Evolutionary conservation across 2,888 invertebrate species (phyloP).

Genomic region (Cosmopolites sordidus): DNA sequence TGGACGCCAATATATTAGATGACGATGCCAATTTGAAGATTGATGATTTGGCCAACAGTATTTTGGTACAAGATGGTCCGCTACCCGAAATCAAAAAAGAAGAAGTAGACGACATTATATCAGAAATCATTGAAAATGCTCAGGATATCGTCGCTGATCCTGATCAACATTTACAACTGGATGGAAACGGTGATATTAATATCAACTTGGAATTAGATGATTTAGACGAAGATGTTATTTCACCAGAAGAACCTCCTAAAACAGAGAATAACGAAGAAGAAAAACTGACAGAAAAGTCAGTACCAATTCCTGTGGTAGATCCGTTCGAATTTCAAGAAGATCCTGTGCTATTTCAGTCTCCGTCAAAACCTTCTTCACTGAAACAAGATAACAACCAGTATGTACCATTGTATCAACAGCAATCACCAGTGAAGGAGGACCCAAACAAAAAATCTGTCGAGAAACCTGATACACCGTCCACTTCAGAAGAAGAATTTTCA

Average conservation of each 20-base stretch:
- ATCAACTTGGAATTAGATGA: constrained; percentile 45
- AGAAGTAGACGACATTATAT: constrained; percentile 54
- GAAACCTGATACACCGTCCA: neutral
- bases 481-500: constrained; percentile 4
- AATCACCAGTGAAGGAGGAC: constrained; percentile 15
- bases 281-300: neutral
- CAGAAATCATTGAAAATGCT: constrained; percentile 54
- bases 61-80: constrained; percentile 49
- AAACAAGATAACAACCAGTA: constrained; percentile 29
- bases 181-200: constrained; percentile 46
- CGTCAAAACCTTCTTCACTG: constrained; percentile 31
- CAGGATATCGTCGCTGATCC: constrained; percentile 47
- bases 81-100: constrained; percentile 53
- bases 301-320: constrained; percentile 35
- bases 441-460: constrained; percentile 8
- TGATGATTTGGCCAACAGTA: constrained; percentile 49
- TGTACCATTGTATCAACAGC: constrained; percentile 28
- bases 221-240: constrained; percentile 41
- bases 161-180: constrained; percentile 45
- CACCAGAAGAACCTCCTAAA: constrained; percentile 27
- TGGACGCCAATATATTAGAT: constrained; percentile 37
- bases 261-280: constrained; percentile 33
- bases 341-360: constrained; percentile 36
- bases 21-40: constrained; percentile 46
- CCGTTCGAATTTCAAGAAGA: constrained; percentile 49